These are phyloP conservation scores for Girardinichthys multiradiatus DNA, from an alignment of 2,113 vertebrate species.

Conservation along the genomic window DNA sequence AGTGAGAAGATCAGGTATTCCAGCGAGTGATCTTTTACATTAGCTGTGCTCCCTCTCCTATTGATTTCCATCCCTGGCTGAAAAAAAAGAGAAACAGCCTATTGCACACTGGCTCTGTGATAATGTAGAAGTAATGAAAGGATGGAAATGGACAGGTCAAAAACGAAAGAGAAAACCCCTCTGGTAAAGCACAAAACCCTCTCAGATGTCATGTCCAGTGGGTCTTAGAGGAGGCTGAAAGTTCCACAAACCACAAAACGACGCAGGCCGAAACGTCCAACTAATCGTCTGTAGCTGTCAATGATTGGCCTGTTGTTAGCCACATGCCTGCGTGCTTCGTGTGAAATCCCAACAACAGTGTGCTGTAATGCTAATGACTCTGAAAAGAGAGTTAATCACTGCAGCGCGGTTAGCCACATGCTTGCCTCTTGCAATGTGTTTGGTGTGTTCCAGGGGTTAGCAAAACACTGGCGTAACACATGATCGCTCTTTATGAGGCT, in stretches of 20 bases:
- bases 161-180: slow-evolving; percentile 44
- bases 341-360: slow-evolving; percentile 64
- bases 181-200: slow-evolving; percentile 36
- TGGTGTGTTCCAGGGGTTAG: slow-evolving; percentile 80
- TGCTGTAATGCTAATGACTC: slow-evolving; percentile 73
- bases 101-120: slow-evolving; percentile 53
- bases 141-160: slow-evolving; percentile 41
- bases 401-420: slow-evolving; percentile 80
- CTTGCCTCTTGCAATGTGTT: slow-evolving; percentile 68
- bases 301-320: slow-evolving; percentile 70
- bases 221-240: slow-evolving; percentile 40
- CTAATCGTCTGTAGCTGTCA: slow-evolving; percentile 65
- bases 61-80: slow-evolving; percentile 75
- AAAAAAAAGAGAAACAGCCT: slow-evolving; percentile 16
- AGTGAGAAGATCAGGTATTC: slow-evolving; percentile 78
- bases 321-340: slow-evolving; percentile 64
- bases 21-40: slow-evolving; percentile 78
- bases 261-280: slow-evolving; percentile 44
- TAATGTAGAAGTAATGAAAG: slow-evolving; percentile 71
- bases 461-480: slow-evolving; percentile 91
- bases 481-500: slow-evolving; percentile 99
- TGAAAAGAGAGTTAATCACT: slow-evolving; percentile 81
- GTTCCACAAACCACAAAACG: slow-evolving; percentile 46
- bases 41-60: slow-evolving; percentile 64
- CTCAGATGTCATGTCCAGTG: slow-evolving; percentile 35